Evolutionary conservation across 1,140 invertebrate genomes (phyloP).

Genomic region (Bombus huntii): DNA sequence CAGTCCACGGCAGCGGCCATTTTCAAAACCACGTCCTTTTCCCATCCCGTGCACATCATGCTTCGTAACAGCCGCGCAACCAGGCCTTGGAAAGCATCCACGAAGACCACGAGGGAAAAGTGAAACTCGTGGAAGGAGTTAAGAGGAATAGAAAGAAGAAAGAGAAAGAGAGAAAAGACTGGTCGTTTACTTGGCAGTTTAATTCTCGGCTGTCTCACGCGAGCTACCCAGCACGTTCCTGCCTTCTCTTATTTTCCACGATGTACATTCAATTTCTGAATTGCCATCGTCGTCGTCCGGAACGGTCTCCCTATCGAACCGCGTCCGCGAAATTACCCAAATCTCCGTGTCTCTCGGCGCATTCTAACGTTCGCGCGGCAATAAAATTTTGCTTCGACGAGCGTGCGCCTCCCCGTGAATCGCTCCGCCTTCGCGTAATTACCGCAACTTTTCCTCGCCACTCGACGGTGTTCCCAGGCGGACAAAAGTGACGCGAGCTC

Average conservation of each 20-base stretch:
- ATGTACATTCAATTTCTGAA: constrained; percentile 34
- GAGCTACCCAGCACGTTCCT: background rate
- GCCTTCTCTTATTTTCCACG: background rate
- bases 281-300: constrained; percentile 31
- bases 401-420: background rate
- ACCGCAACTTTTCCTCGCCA: constrained; percentile 42
- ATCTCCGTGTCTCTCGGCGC: background rate
- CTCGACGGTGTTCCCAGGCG: constrained; percentile 45
- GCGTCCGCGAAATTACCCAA: constrained; percentile 22
- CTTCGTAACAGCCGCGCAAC: constrained; percentile 12
- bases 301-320: constrained; percentile 1
- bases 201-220: constrained; percentile 34
- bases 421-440: constrained; percentile 38
- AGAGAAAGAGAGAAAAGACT: background rate
- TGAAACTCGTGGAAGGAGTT: background rate
- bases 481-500: constrained; percentile 46
- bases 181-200: constrained; percentile 41
- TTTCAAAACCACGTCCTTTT: constrained; percentile 73
- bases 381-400: constrained; percentile 28
- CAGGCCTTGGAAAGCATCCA: background rate
- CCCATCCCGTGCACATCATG: constrained; percentile 21
- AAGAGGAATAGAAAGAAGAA: background rate
- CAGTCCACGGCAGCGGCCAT: constrained; percentile 77
- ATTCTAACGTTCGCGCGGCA: background rate
- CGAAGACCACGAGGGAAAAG: background rate